Conservation (phyloP, 2,888 invertebrate genomes). For the Phalangium opilio region DNA sequence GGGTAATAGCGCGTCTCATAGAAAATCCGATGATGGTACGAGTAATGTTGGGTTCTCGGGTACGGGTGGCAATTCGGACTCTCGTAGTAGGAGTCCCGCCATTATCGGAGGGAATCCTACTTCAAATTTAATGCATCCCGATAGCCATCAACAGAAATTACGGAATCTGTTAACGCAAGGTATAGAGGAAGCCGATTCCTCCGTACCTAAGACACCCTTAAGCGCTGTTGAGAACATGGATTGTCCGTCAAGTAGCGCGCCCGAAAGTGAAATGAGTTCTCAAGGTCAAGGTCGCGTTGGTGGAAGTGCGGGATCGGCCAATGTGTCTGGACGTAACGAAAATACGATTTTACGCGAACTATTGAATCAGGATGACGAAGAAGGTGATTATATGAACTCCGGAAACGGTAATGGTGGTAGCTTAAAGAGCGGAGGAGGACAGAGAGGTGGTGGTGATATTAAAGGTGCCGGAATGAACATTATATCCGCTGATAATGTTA, state of each 20-base stretch:
- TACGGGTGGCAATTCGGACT: no score
- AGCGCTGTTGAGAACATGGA: background rate
- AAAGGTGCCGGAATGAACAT: background rate
- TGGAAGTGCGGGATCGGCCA: background rate
- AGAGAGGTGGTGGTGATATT: background rate
- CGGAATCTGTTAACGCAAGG: slow-evolving; percentile 40
- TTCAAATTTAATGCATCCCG: background rate
- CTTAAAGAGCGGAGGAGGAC: background rate
- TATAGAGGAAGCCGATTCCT: slow-evolving; percentile 4
- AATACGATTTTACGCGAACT: slow-evolving; percentile 38
- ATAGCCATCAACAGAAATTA: slow-evolving; percentile 26
- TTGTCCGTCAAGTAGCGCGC: background rate
- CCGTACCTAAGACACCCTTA: background rate
- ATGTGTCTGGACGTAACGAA: slow-evolving; percentile 22
- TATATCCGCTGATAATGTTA: background rate
- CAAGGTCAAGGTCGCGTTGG: background rate
- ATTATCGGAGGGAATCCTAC: no score
- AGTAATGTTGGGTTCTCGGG: no score
- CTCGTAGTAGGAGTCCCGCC: no score
- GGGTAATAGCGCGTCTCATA: no score
- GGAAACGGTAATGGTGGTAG: slow-evolving; percentile 9
- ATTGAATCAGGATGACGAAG: slow-evolving; percentile 49
- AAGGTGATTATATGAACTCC: slow-evolving; percentile 35
- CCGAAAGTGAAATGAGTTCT: background rate
- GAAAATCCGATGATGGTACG: no score